A percentile compares a stretch with the other conserved stretches of the same genome.
phyloP scores from a whole-genome alignment of 2,888 invertebrate genomes.

The Matsumyia berberina region DNA sequence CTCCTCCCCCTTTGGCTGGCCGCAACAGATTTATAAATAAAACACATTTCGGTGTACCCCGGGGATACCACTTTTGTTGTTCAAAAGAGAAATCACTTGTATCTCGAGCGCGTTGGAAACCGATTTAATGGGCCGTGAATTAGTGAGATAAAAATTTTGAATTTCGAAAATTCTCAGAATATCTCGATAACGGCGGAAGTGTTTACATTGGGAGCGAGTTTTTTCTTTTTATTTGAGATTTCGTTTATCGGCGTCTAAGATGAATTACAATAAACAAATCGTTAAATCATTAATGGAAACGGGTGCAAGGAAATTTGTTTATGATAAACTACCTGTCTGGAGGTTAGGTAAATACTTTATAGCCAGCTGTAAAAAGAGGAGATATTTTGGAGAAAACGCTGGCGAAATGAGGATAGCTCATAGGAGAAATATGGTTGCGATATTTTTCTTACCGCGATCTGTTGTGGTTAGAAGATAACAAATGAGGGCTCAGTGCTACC shows the following conservation, averaged over 20 bases:
- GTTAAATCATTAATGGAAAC: conserved; percentile 18
- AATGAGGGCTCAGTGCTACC: no score
- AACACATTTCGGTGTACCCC: conserved; percentile 4
- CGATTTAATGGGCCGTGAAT: conserved; percentile 18
- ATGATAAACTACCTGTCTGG: not conserved
- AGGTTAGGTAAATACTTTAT: not conserved
- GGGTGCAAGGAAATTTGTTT: conserved; percentile 3
- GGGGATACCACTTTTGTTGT: not conserved
- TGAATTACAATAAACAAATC: conserved; percentile 33
- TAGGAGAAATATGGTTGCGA: no score
- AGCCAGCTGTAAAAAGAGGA: not conserved
- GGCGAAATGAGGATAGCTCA: no score
- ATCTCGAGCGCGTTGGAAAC: not conserved
- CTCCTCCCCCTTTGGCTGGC: not conserved
- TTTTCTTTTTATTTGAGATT: not conserved
- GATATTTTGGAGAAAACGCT: no score
- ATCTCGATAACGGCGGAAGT: conserved; percentile 9
- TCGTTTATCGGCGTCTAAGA: conserved; percentile 22
- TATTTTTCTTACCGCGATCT: no score
- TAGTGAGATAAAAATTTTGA: conserved; percentile 11
- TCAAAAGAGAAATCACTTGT: conserved; percentile 2
- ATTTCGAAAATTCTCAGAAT: conserved; percentile 18
- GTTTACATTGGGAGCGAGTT: not conserved
- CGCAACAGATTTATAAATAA: conserved; percentile 12
- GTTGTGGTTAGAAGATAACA: no score